phyloP scores from a whole-genome alignment of 2,888 invertebrate genomes.

The Ophion costatus region DNA sequence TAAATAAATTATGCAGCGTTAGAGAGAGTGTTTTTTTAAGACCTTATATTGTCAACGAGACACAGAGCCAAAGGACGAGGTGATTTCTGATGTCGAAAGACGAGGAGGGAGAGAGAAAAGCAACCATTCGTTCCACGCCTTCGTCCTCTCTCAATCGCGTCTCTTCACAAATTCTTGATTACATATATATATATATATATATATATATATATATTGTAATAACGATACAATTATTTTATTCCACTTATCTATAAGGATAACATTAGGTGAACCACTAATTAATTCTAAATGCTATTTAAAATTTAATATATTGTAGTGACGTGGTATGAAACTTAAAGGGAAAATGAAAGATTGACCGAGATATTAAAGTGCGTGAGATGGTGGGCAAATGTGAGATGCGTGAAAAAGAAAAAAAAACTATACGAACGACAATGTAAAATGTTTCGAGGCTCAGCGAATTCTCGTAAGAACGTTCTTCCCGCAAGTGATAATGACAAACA shows the following conservation, averaged over 20 bases:
- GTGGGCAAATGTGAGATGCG: background rate
- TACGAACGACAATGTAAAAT: slow-evolving; percentile 38
- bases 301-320: slow-evolving; percentile 72
- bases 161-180: slow-evolving; percentile 58
- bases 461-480: slow-evolving; percentile 47
- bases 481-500: slow-evolving; percentile 35
- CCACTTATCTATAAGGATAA: slow-evolving; percentile 67
- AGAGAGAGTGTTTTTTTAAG: no score
- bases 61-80: background rate
- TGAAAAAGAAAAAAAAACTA: slow-evolving; percentile 31
- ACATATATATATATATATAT: background rate
- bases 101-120: background rate
- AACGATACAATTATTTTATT: slow-evolving; percentile 67
- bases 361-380: slow-evolving; percentile 33
- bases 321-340: slow-evolving; percentile 66
- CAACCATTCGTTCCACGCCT: slow-evolving; percentile 20
- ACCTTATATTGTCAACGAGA: no score
- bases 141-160: slow-evolving; percentile 60
- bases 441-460: slow-evolving; percentile 54
- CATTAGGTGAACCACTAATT: slow-evolving; percentile 68
- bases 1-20: no score
- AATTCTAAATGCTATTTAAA: slow-evolving; percentile 71
- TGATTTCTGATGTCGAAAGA: background rate
- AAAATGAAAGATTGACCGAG: slow-evolving; percentile 35
- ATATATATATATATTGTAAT: slow-evolving; percentile 50